Base-by-base conservation (phyloP, 1,140 invertebrate species). In the Hyles euphorbiae region DNA sequence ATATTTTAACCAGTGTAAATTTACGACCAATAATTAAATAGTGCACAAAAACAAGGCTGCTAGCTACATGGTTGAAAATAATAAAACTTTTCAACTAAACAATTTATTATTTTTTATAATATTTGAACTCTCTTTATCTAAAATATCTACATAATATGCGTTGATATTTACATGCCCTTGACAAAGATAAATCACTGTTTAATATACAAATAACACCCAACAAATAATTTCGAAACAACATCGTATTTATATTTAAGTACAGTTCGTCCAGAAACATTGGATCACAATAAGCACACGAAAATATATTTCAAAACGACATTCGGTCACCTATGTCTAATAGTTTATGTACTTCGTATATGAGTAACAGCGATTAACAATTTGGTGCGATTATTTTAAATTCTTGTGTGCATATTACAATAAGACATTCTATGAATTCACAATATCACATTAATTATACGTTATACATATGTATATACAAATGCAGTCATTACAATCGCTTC, bases 51-150 rank as follows among this genome's bases (percentile, higher is more conserved):
- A 22, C 22, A 22, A 22, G 2, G 22, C 22, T 22, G 22, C 22
- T 22, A 22, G 2, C 22, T 22, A 22, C 22, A 22, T 22, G 22
- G 22, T 22, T 22, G 0, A 22, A 54, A 72, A 76, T 66, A 63
- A 79, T 72, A 68, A 58, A 70, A 58, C 44, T 53, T 63, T 63
- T 76, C 76, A 85, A 85, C 82, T 87, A 87, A 87, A 78, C 81
- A 83, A 85, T 83, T 84, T 87, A 84, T 82, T 83, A 80, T 72
- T 83, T 69, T 84, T 78, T 69, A 79, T 85, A 82, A 84, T 87
- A 87, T 87, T 87, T 87, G 84, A 87, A 87, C 81, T 87, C 76
- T 85, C 72, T 75, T 81, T 79, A 78, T 81, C 78, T 85, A 85
- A 82, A 78, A 81, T 86, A 87, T 84, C 84, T 87, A 87, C 81